Evolutionary conservation across 2,797 vertebrate species (phyloP).

Genomic region (Amblyopsis hoosieri): DNA sequence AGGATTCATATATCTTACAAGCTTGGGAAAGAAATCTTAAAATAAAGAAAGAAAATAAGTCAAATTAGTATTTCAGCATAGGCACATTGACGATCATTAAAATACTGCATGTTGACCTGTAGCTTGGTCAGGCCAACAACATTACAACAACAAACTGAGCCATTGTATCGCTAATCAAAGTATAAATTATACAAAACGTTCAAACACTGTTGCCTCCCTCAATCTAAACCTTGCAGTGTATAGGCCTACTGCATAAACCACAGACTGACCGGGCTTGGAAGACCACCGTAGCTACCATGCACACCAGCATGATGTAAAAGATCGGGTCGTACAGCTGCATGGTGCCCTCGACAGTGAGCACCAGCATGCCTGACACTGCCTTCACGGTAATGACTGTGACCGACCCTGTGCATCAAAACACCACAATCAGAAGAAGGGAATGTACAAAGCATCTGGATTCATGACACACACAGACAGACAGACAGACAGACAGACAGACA

Average conservation of each 20-base stretch:
- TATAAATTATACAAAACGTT: neutral
- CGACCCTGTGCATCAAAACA: constrained; percentile 77
- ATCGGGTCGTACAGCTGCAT: constrained; percentile 91
- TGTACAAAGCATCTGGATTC: too few relatives aligned
- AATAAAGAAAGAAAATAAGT: neutral
- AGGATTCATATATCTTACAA: constrained; percentile 87
- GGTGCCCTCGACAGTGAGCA: constrained; percentile 83
- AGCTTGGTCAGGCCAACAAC: neutral
- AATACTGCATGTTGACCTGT: neutral
- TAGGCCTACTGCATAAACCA: neutral
- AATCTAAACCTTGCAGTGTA: too few relatives aligned
- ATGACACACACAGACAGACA: neutral
- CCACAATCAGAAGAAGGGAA: neutral
- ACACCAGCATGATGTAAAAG: constrained; percentile 94
- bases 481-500: neutral
- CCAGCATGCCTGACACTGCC: constrained; percentile 90
- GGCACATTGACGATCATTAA: neutral
- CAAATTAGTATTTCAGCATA: neutral
- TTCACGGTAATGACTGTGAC: constrained; percentile 92
- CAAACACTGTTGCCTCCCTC: too few relatives aligned
- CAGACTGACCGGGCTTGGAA: constrained; percentile 89
- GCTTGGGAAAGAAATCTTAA: constrained; percentile 91
- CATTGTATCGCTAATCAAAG: neutral
- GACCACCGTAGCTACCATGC: constrained; percentile 88
- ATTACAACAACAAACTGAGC: neutral